Conservation (phyloP, 2,113 vertebrate species). For the Tamias sibiricus region DNA sequence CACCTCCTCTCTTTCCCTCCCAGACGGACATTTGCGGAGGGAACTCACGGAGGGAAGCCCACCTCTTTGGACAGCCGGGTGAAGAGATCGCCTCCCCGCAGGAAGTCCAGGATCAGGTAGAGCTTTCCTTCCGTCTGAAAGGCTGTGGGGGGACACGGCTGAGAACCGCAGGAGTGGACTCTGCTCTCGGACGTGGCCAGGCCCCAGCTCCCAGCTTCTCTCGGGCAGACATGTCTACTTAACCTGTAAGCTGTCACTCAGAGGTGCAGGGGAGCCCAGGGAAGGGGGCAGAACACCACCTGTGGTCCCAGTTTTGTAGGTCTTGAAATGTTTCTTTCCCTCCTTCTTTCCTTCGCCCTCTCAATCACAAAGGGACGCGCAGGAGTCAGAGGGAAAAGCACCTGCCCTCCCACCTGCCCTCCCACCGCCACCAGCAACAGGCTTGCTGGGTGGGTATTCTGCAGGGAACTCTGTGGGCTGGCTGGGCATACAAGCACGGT, state of each 20-base stretch:
- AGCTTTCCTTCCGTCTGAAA: constrained; percentile 99
- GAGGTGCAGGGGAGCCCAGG: neutral
- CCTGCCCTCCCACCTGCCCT: neutral
- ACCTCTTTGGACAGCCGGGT: constrained; percentile 98
- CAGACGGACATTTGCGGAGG: neutral
- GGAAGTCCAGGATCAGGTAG: constrained; percentile 98
- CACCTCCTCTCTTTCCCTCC: neutral
- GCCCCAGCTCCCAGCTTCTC: neutral
- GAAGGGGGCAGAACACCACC: neutral
- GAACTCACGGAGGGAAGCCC: neutral
- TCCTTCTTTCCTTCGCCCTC: neutral
- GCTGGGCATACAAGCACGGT: fast-evolving
- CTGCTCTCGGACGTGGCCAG: fast-evolving
- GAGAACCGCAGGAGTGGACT: neutral
- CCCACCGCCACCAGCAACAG: neutral
- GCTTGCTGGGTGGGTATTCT: too few relatives aligned
- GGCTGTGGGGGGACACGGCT: constrained; percentile 86
- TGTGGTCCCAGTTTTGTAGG: neutral
- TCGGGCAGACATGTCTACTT: neutral
- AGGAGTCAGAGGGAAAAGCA: neutral
- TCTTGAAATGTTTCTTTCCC: too few relatives aligned
- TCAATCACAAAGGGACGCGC: neutral
- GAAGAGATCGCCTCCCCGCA: constrained; percentile 97
- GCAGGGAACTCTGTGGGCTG: neutral
- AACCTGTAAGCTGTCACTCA: neutral